Base-by-base conservation (phyloP, 1,140 invertebrate genomes). In the Subanguina moxae region DNA sequence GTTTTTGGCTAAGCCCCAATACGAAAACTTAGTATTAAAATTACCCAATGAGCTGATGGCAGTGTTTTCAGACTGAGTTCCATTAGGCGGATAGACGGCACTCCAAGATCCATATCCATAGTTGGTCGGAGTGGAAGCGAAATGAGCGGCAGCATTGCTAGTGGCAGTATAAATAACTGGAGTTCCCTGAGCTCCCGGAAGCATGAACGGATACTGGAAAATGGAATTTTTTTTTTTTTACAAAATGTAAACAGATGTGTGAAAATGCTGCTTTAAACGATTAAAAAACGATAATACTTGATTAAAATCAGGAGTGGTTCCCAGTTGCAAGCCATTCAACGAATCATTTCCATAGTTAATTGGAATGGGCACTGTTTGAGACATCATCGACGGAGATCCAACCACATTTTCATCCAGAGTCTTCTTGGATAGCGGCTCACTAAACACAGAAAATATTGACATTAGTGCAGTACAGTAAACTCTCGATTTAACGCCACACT, bases 111-210 rank as follows among this genome's bases (percentile, higher is more conserved):
- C 77, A 52, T 73, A 79, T 23, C 76, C 78, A 63, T 79, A 79
- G 65, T 78, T 79, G 1, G 78, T 64, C 3, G 78, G 76, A 28
- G 78, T 69, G 8, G 76, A 82, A 5, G 76, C 73, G 19, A 80
- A 78, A 30, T 28, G 43, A 11, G 69, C 65, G 1, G 66, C 62
- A 21, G 27, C 46, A 56, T 71, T 72, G 8, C 76, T 32, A 52
- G 58, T 69, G 13, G 58, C 74, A 23, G 57, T 56, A 43, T 75
- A 68, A 28, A 73, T 43, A 19, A 77, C 59, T n/a, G 75, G 70
- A 23, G 74, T 32, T 28, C 62, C 48, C 0, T 76, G 46, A 57
- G 59, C 69, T 15, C 66, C 73, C 62, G 61, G 25, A 62, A 62
- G 17, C 65, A 74, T 65, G 62, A 82, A 62, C 42, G 72, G 52